Evolutionary conservation across 1,140 invertebrate species (phyloP), one percentile per base, ranked within the genome.

Genomic region (Gonioctena quinquepunctata): DNA sequence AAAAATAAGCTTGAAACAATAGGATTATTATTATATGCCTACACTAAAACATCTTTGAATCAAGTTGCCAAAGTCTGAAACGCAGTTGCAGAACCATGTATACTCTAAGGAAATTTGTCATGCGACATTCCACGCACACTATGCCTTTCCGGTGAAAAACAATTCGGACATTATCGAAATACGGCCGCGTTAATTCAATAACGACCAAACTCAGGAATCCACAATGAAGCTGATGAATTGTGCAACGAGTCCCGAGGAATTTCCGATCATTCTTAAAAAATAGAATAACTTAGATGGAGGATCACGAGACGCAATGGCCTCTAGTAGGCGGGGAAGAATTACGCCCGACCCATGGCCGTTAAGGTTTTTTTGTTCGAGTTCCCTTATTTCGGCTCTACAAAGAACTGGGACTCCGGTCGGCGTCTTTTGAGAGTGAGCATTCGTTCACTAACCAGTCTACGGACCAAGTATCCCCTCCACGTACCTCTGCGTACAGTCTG

Each of bases 391-490:
- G 56, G 56, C 56, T 22, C 21, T 25, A 59, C 56, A 59, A 59
- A 59, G 56, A 59, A 22, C 56, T 59, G 50, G 50, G 21, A 7
- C 50, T 52, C 16, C 16, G 50, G n/a, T 8, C 56, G 56, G 56
- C 25, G 26, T 26, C 56, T 59, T 42, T 59, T 59, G 56, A 59
- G 23, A n/a, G n/a, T 25, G 11, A 25, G 56, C 56, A 59, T 25
- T 59, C 56, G 56, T 25, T 59, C 23, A 26, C 56, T 59, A 59
- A 59, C 56, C 56, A 59, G 56, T 59, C 56, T 59, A 59, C 56
- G 16, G 16, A 18, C 50, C 50, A 18, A 52, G 50, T 16, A 59
- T 59, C 56, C 56, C 56, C 56, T n/a, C 56, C 25, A 59, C 7
- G 22, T 23, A 16, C 21, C 23, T 25, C 23, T 16, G 21, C n/a